Conservation (phyloP, 2,888 invertebrate genomes). For the Deilephila elpenor region DNA sequence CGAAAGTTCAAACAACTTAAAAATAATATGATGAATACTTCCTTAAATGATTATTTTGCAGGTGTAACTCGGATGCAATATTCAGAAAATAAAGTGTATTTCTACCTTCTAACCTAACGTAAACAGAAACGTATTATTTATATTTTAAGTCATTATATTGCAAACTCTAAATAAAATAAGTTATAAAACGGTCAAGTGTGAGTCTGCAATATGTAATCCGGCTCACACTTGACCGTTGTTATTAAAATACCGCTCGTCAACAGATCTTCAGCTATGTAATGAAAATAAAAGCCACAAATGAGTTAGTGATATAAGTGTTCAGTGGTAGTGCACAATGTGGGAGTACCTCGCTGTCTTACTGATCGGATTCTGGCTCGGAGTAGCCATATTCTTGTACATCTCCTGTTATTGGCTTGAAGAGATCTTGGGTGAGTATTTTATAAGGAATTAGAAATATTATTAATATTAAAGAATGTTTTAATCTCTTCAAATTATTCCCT, state of each 20-base stretch:
- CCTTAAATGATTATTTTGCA: background rate
- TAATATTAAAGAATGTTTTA: too few species aligned
- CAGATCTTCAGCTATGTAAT: conserved; percentile 20
- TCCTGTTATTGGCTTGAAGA: conserved; percentile 86
- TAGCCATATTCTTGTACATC: conserved; percentile 80
- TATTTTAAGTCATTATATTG: too few species aligned
- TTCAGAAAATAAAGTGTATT: background rate
- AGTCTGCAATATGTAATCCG: too few species aligned
- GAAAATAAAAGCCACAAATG: conserved; percentile 27
- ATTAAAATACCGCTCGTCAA: conserved; percentile 25
- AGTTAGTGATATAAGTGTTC: conserved; percentile 46
- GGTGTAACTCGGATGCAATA: background rate
- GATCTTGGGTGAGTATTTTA: conserved; percentile 83
- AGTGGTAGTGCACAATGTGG: conserved; percentile 61
- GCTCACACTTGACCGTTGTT: background rate
- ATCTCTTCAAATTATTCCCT: too few species aligned
- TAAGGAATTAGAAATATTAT: background rate
- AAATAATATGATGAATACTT: background rate
- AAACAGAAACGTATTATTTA: too few species aligned
- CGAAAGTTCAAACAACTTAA: background rate
- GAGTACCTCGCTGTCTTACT: conserved; percentile 75
- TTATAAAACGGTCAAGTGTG: too few species aligned
- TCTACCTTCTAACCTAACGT: too few species aligned
- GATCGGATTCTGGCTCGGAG: conserved; percentile 80
- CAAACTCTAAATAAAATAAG: too few species aligned